These are phyloP conservation scores for Xanthia icteritia DNA, from an alignment of 2,888 invertebrate genomes.

Conservation along the genomic window DNA sequence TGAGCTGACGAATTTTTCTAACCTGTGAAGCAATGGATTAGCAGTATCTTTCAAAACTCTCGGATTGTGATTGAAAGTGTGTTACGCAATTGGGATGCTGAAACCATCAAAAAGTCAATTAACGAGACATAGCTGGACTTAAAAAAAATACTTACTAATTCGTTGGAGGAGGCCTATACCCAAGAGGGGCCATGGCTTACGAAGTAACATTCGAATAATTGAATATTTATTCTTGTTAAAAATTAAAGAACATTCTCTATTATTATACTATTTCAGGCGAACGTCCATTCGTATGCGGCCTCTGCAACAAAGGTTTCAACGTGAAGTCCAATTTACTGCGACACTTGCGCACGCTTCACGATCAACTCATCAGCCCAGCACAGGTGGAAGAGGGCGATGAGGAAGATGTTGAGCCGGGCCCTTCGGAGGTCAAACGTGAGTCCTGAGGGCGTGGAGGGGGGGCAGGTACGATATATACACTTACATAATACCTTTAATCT, in stretches of 20 bases:
- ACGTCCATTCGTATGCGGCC: conserved; percentile 93
- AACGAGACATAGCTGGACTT: background rate
- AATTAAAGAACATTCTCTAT: background rate
- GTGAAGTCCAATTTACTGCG: conserved; percentile 94
- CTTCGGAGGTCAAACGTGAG: conserved; percentile 81
- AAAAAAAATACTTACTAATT: background rate
- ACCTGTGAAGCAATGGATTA: too few species aligned
- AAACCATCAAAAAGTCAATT: background rate
- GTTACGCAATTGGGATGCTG: too few species aligned
- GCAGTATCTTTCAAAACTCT: too few species aligned
- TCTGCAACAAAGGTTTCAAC: conserved; percentile 94
- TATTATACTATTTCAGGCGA: conserved; percentile 86
- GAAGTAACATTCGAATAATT: background rate
- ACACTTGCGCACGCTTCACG: conserved; percentile 94
- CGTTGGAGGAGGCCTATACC: background rate
- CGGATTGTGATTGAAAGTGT: too few species aligned
- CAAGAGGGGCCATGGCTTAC: background rate
- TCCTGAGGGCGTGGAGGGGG: conserved; percentile 88
- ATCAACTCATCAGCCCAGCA: conserved; percentile 89
- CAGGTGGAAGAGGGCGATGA: conserved; percentile 76
- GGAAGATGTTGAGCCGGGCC: conserved; percentile 70
- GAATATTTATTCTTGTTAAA: background rate
- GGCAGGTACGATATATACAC: conserved; percentile 74
- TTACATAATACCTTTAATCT: background rate
- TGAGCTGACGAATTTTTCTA: too few species aligned